These are phyloP conservation scores for Sphinx pinastri DNA, from an alignment of 2,888 invertebrate genomes.

Conservation along the genomic window DNA sequence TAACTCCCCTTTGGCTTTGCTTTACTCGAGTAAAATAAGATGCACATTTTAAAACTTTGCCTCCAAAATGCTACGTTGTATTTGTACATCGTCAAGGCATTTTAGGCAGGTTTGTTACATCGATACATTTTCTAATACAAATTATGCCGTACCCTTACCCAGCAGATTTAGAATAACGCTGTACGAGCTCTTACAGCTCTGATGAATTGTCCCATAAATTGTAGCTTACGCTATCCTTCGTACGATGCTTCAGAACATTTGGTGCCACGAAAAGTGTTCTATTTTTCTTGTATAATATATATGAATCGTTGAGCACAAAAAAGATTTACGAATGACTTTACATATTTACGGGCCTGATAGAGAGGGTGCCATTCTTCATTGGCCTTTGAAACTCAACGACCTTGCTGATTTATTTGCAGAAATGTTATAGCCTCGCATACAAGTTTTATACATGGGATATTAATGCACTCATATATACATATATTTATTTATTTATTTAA, in stretches of 20 bases:
- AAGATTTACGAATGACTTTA: conserved; percentile 30
- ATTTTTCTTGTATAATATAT: conserved; percentile 40
- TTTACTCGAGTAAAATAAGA: too few relatives aligned
- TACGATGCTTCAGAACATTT: conserved; percentile 50
- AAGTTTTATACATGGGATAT: neutral
- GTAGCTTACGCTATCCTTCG: conserved; percentile 56
- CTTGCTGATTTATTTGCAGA: neutral
- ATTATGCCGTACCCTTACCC: conserved; percentile 44
- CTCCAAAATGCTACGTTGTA: neutral
- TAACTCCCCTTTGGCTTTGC: too few relatives aligned
- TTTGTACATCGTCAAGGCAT: neutral
- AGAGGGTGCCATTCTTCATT: conserved; percentile 10
- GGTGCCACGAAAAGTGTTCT: conserved; percentile 45
- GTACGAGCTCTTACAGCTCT: conserved; percentile 52
- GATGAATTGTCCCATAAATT: conserved; percentile 66
- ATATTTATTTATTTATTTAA: too few relatives aligned
- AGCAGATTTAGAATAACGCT: conserved; percentile 48
- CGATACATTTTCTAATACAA: conserved; percentile 44
- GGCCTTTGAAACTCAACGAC: neutral
- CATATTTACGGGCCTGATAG: conserved; percentile 21
- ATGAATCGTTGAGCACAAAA: conserved; percentile 27
- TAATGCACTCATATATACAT: neutral
- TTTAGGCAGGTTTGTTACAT: conserved; percentile 17
- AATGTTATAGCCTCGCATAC: neutral
- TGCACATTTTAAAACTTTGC: too few relatives aligned